Base-by-base conservation (phyloP, 2,888 invertebrate genomes). In the Choristoneura rosaceana region DNA sequence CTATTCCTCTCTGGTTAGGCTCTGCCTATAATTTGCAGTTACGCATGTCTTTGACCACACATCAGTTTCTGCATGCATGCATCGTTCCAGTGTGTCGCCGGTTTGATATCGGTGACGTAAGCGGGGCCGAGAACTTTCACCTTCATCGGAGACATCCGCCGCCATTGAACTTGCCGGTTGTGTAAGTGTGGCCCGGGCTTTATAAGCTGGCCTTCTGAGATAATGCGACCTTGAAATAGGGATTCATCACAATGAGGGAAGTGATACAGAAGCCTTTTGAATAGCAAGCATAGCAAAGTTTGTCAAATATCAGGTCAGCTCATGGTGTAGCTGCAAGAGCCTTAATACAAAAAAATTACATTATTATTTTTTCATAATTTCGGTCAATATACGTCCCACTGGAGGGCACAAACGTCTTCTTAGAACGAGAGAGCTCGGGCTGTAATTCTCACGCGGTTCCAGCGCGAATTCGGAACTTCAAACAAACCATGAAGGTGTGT, bases 121-220 rank as follows among this genome's bases (percentile, higher is more conserved):
- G 71, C 73, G 76, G 81, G 82, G 81, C 80, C 82, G 79, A 71
- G 69, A 76, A 87, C 91, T 92, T 91, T 91, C 90, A 87, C 90
- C 86, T 84, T 83, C 84, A 74, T 74, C 71, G 75, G 81, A 80
- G 86, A 86, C 84, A 84, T 82, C 82, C 80, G 84, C 82, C 80
- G 84, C 81, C 89, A 89, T 86, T 91, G 92, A 91, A 88, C 92
- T 91, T 91, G 89, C 82, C 10, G 38, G 74, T 75, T 71, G 74
- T 77, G 69, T 74, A 73, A 74, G 65, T 41, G 70, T 10, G 50
- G 38, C 15, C 50, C 34, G 25, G 47, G 14, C 52, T 33, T 71
- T 69, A 61, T 64, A 52, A 43, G 25, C 61, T 60, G 60, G 64
- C 59, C 64, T 65, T 55, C 38, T 60, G 64, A 50, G 41, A 61